phyloP scores from a whole-genome alignment of 2,797 vertebrate genomes.

The Kryptolebias ocellatus region DNA sequence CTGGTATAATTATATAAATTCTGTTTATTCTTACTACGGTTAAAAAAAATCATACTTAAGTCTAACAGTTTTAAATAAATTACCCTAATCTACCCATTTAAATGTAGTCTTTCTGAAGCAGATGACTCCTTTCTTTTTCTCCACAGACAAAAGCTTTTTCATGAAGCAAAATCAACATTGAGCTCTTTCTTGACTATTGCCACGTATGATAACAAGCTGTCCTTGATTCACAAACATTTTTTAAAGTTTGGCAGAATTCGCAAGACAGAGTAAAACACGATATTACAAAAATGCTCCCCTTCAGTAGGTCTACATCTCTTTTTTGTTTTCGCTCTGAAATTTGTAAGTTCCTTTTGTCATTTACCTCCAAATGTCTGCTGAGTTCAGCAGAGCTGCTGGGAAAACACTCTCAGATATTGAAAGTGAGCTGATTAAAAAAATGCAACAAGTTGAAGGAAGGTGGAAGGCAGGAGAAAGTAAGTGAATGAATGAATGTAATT shows the following conservation, averaged over 20 bases:
- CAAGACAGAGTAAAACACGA: conserved; percentile 23
- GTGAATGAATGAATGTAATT: conserved; percentile 16
- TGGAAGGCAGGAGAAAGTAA: not conserved
- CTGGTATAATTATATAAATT: not conserved
- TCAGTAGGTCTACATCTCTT: conserved; percentile 17
- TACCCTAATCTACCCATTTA: not conserved
- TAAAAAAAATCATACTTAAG: not conserved
- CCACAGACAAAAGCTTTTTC: not conserved
- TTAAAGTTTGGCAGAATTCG: conserved; percentile 30
- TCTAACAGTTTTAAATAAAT: not conserved
- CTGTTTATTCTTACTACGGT: not conserved
- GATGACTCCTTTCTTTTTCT: not conserved
- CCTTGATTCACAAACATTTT: not conserved
- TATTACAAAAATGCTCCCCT: conserved; percentile 13
- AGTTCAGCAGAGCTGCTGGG: conserved; percentile 58
- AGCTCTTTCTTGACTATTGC: not conserved
- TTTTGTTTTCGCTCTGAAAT: conserved; percentile 32
- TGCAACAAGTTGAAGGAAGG: conserved; percentile 13
- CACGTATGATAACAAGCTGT: not conserved
- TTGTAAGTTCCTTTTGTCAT: conserved; percentile 56
- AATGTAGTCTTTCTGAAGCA: too few species aligned
- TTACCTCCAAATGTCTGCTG: conserved; percentile 57
- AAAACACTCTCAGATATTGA: conserved; percentile 48
- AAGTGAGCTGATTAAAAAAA: conserved; percentile 35
- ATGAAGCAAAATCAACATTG: not conserved